A percentile compares a stretch with the other conserved stretches of the same genome.
phyloP scores from a whole-genome alignment of 2,113 vertebrate genomes.

The Leptocoma aspasia region DNA sequence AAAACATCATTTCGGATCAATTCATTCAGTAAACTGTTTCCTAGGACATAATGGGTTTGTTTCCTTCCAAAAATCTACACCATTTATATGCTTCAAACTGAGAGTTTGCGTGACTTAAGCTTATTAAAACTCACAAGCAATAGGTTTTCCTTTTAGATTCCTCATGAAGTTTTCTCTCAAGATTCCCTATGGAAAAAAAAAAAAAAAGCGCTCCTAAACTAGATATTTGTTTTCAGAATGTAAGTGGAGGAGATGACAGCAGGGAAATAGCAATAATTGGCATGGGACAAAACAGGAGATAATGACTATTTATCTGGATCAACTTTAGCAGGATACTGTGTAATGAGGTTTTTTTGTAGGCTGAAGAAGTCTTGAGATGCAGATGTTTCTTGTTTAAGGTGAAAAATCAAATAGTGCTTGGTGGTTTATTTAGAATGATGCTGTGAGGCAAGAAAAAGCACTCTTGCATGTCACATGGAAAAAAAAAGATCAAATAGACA shows the following conservation, averaged over 20 bases:
- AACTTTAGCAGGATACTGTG: not conserved
- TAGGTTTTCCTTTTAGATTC: not conserved
- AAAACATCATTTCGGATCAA: not conserved
- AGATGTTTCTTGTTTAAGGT: not conserved
- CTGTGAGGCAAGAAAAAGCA: constrained; percentile 17
- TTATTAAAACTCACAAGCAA: not conserved
- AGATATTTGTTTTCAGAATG: not conserved
- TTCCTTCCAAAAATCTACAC: not conserved
- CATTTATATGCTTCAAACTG: not conserved
- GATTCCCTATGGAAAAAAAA: not conserved
- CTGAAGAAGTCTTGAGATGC: not conserved
- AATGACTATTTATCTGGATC: not conserved
- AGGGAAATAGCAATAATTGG: not conserved
- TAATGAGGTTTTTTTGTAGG: not conserved
- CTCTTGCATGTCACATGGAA: not conserved
- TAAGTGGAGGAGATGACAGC: not conserved
- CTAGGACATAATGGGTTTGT: not conserved
- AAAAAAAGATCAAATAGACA: not conserved
- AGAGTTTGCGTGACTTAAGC: not conserved
- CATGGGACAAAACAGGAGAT: not conserved
- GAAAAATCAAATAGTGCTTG: not conserved
- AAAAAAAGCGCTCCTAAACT: not conserved
- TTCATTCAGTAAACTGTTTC: not conserved
- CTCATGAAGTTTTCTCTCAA: not conserved
- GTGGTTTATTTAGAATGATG: constrained; percentile 3